Evolutionary conservation across 2,888 invertebrate genomes (phyloP).

Genomic region (Pterostichus niger): DNA sequence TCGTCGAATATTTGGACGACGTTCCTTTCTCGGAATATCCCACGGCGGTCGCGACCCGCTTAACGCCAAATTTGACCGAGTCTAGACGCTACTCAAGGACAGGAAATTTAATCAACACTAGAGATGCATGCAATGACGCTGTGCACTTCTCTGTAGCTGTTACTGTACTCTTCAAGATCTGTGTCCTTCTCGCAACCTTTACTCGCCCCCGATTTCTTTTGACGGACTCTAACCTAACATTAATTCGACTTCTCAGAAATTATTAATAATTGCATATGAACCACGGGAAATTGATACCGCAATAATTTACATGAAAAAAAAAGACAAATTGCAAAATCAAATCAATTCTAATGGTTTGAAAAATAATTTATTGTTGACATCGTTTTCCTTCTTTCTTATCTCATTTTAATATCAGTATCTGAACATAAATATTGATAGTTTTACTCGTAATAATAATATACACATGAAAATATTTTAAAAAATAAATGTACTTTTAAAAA

Average conservation of each 20-base stretch:
- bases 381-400: conserved; percentile 28
- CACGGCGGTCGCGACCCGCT: conserved; percentile 57
- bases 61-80: conserved; percentile 65
- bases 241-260: conserved; percentile 24
- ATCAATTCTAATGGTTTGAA: background rate
- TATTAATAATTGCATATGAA: conserved; percentile 45
- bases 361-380: background rate
- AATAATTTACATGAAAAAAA: background rate
- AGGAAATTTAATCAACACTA: conserved; percentile 63
- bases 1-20: conserved; percentile 43
- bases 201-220: conserved; percentile 32
- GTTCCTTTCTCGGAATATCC: conserved; percentile 55
- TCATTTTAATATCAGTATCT: conserved; percentile 9
- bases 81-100: conserved; percentile 64
- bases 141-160: too few species aligned
- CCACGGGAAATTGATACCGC: conserved; percentile 16
- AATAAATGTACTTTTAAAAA: too few species aligned
- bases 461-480: background rate
- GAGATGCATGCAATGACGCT: conserved; percentile 48
- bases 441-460: background rate
- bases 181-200: conserved; percentile 52
- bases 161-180: conserved; percentile 32
- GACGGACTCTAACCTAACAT: conserved; percentile 37
- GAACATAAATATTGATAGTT: conserved; percentile 23
- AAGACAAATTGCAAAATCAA: background rate